phyloP scores from a whole-genome alignment of 92 coral and sea anemone species.

The Parazoanthus atlanticus region DNA sequence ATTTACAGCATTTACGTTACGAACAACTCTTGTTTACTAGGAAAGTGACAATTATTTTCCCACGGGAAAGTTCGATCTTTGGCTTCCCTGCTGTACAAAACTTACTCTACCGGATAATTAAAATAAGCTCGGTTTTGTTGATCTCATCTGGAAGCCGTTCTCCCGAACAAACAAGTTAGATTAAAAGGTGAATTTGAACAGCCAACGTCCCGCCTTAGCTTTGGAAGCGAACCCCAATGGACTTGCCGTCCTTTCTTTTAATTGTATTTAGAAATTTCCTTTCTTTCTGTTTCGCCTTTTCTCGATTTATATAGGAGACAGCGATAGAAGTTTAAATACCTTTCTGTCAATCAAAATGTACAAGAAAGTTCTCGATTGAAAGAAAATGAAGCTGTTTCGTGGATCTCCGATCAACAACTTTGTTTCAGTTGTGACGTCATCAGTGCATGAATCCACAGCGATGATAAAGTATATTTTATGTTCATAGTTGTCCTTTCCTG shows the following conservation, averaged over 20 bases:
- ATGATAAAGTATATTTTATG: no score
- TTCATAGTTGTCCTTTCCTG: no score
- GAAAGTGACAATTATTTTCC: conserved; percentile 1
- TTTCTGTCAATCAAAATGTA: not conserved
- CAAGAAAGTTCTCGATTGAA: no score
- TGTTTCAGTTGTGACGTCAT: no score
- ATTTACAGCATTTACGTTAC: no score
- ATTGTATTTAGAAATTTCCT: not conserved
- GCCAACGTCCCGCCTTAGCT: not conserved
- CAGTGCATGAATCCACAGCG: no score
- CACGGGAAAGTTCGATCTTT: conserved; percentile 16
- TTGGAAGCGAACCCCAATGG: not conserved
- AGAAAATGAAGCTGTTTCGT: no score
- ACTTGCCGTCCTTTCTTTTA: not conserved
- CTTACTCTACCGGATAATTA: conserved; percentile 22
- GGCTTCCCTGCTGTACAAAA: not conserved
- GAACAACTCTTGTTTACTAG: not conserved
- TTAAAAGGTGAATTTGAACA: not conserved
- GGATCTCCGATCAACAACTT: no score
- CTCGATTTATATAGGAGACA: not conserved
- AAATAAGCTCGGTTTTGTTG: conserved; percentile 16
- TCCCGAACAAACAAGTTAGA: not conserved
- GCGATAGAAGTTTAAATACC: no score
- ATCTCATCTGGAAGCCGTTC: not conserved
- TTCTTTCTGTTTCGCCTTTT: not conserved